Conservation (phyloP, 2,113 vertebrate genomes). For the Hoplias malabaricus region DNA sequence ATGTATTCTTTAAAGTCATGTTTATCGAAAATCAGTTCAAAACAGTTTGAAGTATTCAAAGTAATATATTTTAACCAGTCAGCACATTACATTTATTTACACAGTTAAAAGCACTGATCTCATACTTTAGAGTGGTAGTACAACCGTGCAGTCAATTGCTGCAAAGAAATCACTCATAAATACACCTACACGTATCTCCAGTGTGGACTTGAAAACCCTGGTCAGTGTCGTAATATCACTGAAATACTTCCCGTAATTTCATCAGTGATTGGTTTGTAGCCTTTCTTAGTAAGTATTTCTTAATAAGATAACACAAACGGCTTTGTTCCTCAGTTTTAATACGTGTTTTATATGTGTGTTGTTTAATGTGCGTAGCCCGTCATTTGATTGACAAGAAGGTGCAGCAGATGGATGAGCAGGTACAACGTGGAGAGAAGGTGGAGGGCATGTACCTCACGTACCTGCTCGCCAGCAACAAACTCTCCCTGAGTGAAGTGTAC, state of each 20-base stretch:
- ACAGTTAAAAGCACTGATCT: background rate
- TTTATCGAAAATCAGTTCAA: no score
- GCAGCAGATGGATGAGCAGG: conserved; percentile 57
- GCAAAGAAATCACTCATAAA: no score
- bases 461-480: conserved; percentile 65
- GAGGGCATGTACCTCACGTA: conserved; percentile 72
- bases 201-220: background rate
- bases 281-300: background rate
- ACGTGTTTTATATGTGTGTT: conserved; percentile 12
- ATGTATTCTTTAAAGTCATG: no score
- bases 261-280: background rate
- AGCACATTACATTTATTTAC: background rate
- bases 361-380: conserved; percentile 62
- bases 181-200: no score
- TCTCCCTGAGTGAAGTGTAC: conserved; percentile 67
- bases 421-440: conserved; percentile 35
- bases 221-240: background rate
- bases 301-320: background rate
- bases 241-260: background rate
- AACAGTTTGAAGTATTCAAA: no score
- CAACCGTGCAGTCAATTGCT: no score
- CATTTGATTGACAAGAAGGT: conserved; percentile 65
- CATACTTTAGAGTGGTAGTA: background rate
- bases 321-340: background rate
- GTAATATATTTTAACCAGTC: no score